Percentiles rank a stretch among this genome's conserved stretches.
Conservation (phyloP, 2,113 vertebrate genomes). For the Symphodus melops region DNA sequence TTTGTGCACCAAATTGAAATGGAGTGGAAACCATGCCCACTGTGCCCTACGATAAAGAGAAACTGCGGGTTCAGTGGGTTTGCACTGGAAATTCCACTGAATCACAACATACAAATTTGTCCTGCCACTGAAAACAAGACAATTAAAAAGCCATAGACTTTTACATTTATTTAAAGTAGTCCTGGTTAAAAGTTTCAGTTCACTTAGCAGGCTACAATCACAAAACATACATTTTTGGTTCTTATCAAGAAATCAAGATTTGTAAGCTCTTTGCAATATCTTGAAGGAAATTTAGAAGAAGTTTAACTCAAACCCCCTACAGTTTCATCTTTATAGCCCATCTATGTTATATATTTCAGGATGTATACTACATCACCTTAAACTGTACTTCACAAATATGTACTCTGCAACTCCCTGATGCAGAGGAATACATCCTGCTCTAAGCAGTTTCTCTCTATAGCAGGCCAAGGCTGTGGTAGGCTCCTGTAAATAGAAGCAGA, state of each 20-base stretch:
- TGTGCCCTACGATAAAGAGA: conserved; percentile 20
- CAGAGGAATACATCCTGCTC: conserved; percentile 31
- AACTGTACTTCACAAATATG: conserved; percentile 3
- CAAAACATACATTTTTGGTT: neutral
- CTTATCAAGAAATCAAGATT: neutral
- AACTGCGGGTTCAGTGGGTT: conserved; percentile 25
- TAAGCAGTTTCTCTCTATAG: conserved; percentile 33
- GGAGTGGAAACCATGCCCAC: conserved; percentile 37
- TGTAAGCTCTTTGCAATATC: neutral
- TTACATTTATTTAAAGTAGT: conserved; percentile 11
- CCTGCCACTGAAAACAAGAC: conserved; percentile 16
- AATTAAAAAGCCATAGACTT: conserved; percentile 7
- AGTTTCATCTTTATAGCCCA: neutral
- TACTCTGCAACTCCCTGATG: conserved; percentile 25
- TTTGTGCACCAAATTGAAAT: conserved; percentile 10
- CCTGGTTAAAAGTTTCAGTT: neutral
- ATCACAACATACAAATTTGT: conserved; percentile 28
- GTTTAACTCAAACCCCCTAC: neutral
- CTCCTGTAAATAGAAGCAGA: conserved; percentile 64
- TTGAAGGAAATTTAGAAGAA: neutral
- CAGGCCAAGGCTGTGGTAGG: conserved; percentile 44
- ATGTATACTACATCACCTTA: neutral
- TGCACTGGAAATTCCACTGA: conserved; percentile 40
- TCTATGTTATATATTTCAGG: neutral
- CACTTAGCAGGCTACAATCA: neutral